Percentiles rank a stretch among this genome's conserved stretches.
Evolutionary conservation across 2,888 invertebrate species (phyloP).

Genomic region (Athalia cordata): DNA sequence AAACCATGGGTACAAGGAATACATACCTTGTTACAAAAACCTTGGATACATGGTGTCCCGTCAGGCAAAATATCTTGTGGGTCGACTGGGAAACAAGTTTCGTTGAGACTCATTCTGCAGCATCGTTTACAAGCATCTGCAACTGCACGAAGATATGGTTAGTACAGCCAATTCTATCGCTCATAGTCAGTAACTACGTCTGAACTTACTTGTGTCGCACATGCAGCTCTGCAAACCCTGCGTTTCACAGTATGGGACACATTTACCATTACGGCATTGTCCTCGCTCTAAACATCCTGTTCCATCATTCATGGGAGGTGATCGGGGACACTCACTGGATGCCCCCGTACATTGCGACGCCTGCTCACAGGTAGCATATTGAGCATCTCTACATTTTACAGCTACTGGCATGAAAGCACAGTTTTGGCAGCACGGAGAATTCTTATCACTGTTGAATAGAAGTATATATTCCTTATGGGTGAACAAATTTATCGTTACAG

Average conservation of each 20-base stretch:
- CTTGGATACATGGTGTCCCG: constrained; percentile 97
- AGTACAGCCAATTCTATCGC: constrained; percentile 1
- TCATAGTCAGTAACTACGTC: background rate
- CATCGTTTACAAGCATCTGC: constrained; percentile 95
- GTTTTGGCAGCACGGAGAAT: constrained; percentile 95
- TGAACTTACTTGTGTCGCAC: constrained; percentile 90
- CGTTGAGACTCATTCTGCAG: constrained; percentile 92
- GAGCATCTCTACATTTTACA: constrained; percentile 92
- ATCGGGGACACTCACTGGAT: constrained; percentile 88
- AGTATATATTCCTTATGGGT: constrained; percentile 43
- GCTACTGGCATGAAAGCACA: constrained; percentile 91
- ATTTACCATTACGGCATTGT: constrained; percentile 92
- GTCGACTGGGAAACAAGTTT: constrained; percentile 93
- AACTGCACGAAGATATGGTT: constrained; percentile 77
- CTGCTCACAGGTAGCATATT: constrained; percentile 93
- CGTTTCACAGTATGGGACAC: constrained; percentile 96
- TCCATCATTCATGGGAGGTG: constrained; percentile 90
- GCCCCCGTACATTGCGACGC: constrained; percentile 92
- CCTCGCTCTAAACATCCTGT: constrained; percentile 94
- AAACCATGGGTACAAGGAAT: background rate
- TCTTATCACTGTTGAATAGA: constrained; percentile 86
- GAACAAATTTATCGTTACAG: background rate
- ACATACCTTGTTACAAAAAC: constrained; percentile 93
- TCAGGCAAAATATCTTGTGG: constrained; percentile 92
- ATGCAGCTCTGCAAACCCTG: constrained; percentile 95